phyloP scores from a whole-genome alignment of 1,140 invertebrate species.

The Fopius arisanus region DNA sequence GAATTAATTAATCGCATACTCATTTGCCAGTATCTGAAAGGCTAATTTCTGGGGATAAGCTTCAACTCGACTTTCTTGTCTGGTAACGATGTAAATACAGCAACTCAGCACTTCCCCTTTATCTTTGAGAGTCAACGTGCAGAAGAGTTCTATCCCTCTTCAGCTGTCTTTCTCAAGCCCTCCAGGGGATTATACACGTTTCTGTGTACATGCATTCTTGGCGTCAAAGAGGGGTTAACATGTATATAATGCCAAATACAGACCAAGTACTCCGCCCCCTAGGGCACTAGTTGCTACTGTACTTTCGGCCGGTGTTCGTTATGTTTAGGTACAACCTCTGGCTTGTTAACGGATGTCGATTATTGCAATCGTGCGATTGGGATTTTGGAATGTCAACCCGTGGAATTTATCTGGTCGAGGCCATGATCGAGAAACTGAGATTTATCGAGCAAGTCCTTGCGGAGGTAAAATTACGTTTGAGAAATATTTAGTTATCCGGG shows the following conservation, averaged over 20 bases:
- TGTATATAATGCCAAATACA: not conserved
- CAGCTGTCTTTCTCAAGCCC: not conserved
- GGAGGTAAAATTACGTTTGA: no score
- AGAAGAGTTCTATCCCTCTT: not conserved
- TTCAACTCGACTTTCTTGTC: not conserved
- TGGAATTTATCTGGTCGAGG: not conserved
- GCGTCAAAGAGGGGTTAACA: not conserved
- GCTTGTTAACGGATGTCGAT: not conserved
- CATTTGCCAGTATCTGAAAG: not conserved
- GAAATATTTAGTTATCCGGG: no score
- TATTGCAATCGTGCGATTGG: not conserved
- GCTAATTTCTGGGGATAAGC: not conserved
- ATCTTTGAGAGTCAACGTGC: not conserved
- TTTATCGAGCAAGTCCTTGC: no score
- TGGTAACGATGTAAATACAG: not conserved
- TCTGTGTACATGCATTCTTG: not conserved
- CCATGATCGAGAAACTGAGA: no score
- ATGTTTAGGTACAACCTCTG: no score
- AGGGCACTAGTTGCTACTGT: no score
- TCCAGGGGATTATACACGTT: not conserved
- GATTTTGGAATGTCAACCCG: not conserved
- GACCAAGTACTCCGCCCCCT: not conserved
- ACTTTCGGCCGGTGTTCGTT: no score
- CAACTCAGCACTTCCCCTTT: not conserved
- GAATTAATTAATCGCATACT: not conserved